A percentile compares a stretch with the other conserved stretches of the same genome.
Evolutionary conservation across 2,888 invertebrate species (phyloP).

Genomic region (Phanerotoma sp.): DNA sequence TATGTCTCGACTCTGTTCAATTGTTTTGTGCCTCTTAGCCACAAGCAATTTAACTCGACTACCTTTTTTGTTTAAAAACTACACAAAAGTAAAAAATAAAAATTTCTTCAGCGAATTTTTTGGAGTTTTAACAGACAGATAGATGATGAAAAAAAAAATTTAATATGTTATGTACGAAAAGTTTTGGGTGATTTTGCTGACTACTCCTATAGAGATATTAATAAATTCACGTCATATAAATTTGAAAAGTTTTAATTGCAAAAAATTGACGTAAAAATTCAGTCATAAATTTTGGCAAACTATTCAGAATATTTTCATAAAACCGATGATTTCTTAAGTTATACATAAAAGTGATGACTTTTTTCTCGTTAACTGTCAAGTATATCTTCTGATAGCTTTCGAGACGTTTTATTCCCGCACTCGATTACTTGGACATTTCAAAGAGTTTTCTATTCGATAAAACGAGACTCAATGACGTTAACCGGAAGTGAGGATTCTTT

Average conservation of each 20-base stretch:
- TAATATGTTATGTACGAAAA: too few species aligned
- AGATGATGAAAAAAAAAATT: neutral
- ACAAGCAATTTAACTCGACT: neutral
- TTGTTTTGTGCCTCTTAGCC: conserved; percentile 4
- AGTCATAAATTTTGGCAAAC: too few species aligned
- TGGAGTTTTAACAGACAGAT: too few species aligned
- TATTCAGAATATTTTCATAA: neutral
- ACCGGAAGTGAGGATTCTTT: conserved; percentile 7
- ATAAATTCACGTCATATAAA: too few species aligned
- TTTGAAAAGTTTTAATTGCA: too few species aligned
- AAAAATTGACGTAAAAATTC: too few species aligned
- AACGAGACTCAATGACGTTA: conserved; percentile 10
- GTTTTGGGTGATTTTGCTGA: too few species aligned
- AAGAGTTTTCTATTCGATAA: neutral
- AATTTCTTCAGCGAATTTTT: neutral
- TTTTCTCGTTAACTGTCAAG: too few species aligned
- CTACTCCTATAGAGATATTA: too few species aligned
- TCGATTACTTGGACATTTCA: conserved; percentile 1
- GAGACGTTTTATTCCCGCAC: neutral
- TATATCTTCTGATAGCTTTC: neutral
- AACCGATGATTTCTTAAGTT: neutral
- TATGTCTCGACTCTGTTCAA: conserved; percentile 4
- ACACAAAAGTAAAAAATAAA: neutral
- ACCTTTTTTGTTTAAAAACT: neutral
- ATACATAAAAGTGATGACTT: too few species aligned